Evolutionary conservation across 2,113 vertebrate genomes (phyloP), one percentile per base, ranked within the genome.

Genomic region (Hippopotamus amphibius): DNA sequence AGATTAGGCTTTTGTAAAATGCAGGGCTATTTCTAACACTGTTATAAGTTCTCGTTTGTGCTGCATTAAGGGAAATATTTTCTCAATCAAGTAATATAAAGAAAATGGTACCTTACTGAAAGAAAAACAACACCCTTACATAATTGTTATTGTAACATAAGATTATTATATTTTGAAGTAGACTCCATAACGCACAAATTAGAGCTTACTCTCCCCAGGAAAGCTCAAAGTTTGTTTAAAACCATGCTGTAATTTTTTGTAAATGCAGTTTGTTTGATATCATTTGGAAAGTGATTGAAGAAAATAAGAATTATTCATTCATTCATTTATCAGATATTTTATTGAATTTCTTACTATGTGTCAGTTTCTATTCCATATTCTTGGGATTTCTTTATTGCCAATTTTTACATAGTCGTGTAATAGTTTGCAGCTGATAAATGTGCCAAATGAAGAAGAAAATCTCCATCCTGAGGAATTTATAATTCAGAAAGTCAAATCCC

Each of bases 361-460:
- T 76, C 71, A 88, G 55, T 93, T 88, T 71, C 71, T 76, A 41
- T 59, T 48, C 74, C 37, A 28, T 14, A 72, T 79, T 26, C 86
- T 81, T 85, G 24, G n/a, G 55, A 71, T 82, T 96, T 96, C 77
- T 97, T 88, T 88, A 91, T 66, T 88, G 79, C 53, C 59, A 53
- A 79, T 95, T 95, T 93, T 89, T 68, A 88, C 55, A 83, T 63
- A 68, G 80, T 72, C 26, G 50, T 55, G 21, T 86, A 76, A 93
- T 59, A 61, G 66, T 85, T 89, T 93, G 63, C 41, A 89, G 61
- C 53, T 94, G 81, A 93, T 81, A 84, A 96, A 93, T 97, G 66
- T 88, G 72, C 33, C n/a, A 95, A 96, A 86, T 96, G 55, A 84
- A 65, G 53, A 95, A 94, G 93, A 95, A 95, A 93, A 84, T 95